Base-by-base conservation (phyloP, 2,797 vertebrate species). In the Micromesistius poutassou region DNA sequence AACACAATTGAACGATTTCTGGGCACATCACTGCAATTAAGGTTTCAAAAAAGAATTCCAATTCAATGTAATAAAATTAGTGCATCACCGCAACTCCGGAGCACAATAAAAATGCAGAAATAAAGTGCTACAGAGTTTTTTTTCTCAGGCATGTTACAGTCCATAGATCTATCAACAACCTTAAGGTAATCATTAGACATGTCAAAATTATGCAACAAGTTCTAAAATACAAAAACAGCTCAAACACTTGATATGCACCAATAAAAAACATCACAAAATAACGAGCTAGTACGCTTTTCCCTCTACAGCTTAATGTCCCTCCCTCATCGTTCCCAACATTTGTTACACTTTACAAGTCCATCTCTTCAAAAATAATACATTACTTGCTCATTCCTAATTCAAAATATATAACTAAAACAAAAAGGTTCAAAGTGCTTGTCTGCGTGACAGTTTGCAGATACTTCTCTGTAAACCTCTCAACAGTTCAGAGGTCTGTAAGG, bases 181-280 rank as follows among this genome's bases (percentile, higher is more conserved):
- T 12, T 68, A 68, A 68, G 25, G 28, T 28, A 68, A 12, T 68
- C 62, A 68, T 25, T 28, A 68, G 62, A 68, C 62, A 68, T 62
- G n/a, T 62, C 55, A 62, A 19, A 22, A 25, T 62, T 6, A n/a
- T 62, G 6, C 55, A n/a, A 30, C 62, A 10, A 68, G 55, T 62
- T 62, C 22, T 62, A n/a, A 62, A 62, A 62, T 25, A 62, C 55
- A 62, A 62, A 62, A 62, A 62, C 55, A 2, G 22, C 55, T 62
- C 62, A 68, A 68, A 68, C n/a, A 68, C 62, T 68, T 68, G 62
- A 68, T 68, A 28, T 10, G 25, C 62, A 68, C 62, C 62, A 68
- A 28, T 68, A 68, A 68, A 68, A 68, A 68, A 68, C 14, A 22
- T 16, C 3, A 68, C n/a, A 28, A 28, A 28, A 68, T 2, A 12